Evolutionary conservation across 1,140 invertebrate species (phyloP).

Genomic region (Calephelis virginiensis): DNA sequence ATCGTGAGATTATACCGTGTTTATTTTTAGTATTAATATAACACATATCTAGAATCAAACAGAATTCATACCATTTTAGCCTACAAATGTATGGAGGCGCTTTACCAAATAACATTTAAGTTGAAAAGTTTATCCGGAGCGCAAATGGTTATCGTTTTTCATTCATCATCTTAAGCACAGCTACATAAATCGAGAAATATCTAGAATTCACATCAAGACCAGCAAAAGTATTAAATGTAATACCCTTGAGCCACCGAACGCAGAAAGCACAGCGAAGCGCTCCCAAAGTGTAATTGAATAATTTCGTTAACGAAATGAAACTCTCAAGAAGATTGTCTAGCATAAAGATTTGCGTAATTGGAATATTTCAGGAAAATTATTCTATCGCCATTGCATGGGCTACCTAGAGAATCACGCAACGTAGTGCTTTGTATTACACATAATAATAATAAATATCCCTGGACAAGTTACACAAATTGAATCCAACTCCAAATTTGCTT

Average conservation of each 20-base stretch:
- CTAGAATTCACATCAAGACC: slow-evolving; percentile 4
- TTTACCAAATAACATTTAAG: neutral
- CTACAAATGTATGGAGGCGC: neutral
- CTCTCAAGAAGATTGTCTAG: slow-evolving; percentile 29
- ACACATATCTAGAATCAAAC: too few relatives aligned
- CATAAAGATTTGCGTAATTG: neutral
- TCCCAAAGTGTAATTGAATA: slow-evolving; percentile 59
- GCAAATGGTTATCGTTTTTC: slow-evolving; percentile 10
- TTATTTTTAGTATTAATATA: too few relatives aligned
- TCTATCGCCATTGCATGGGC: neutral
- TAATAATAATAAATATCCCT: too few relatives aligned
- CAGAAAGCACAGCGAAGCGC: slow-evolving; percentile 31
- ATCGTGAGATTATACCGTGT: too few relatives aligned
- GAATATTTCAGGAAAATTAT: neutral
- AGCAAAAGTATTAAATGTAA: slow-evolving; percentile 27
- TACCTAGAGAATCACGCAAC: neutral
- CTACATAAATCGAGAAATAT: slow-evolving; percentile 5
- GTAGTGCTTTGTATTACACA: too few relatives aligned
- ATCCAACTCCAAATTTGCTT: too few relatives aligned
- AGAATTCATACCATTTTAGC: too few relatives aligned
- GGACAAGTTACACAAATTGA: too few relatives aligned
- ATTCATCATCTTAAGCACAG: slow-evolving; percentile 12
- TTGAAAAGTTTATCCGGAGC: neutral
- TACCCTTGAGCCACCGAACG: slow-evolving; percentile 25
- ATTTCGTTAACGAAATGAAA: slow-evolving; percentile 68